phyloP scores from a whole-genome alignment of 2,797 vertebrate species.

The Intellagama lesueurii region DNA sequence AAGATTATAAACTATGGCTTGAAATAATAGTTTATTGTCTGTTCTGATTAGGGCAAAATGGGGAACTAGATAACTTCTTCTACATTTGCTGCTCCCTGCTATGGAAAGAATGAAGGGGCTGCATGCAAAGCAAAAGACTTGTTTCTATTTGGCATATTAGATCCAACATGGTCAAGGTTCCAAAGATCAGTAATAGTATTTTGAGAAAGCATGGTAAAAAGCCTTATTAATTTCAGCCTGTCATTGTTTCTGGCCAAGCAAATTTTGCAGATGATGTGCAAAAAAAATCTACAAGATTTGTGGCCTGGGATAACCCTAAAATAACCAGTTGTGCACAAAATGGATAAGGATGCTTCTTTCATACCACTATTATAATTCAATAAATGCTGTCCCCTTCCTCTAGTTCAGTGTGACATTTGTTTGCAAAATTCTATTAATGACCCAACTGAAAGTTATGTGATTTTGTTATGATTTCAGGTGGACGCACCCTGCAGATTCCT shows the following conservation, averaged over 20 bases:
- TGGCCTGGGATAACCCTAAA: background rate
- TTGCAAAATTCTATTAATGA: conserved; percentile 14
- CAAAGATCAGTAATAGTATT: background rate
- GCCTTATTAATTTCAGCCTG: no score
- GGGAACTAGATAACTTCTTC: background rate
- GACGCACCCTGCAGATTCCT: conserved; percentile 90
- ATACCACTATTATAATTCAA: background rate
- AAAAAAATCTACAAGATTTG: background rate
- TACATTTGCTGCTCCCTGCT: background rate
- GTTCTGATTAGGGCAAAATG: background rate
- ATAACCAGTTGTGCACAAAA: no score
- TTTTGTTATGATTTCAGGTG: conserved; percentile 78
- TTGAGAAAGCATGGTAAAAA: background rate
- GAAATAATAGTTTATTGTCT: background rate
- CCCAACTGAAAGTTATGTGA: background rate
- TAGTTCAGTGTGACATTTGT: background rate
- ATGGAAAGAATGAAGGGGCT: background rate
- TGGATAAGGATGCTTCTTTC: background rate
- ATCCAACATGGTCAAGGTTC: background rate
- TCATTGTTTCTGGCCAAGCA: background rate
- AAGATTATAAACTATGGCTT: background rate
- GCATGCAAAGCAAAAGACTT: background rate
- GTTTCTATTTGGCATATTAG: background rate
- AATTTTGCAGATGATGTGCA: background rate
- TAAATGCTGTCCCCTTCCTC: background rate